Conservation (phyloP, 1,140 invertebrate species). For the Neocloeon triangulifer region DNA sequence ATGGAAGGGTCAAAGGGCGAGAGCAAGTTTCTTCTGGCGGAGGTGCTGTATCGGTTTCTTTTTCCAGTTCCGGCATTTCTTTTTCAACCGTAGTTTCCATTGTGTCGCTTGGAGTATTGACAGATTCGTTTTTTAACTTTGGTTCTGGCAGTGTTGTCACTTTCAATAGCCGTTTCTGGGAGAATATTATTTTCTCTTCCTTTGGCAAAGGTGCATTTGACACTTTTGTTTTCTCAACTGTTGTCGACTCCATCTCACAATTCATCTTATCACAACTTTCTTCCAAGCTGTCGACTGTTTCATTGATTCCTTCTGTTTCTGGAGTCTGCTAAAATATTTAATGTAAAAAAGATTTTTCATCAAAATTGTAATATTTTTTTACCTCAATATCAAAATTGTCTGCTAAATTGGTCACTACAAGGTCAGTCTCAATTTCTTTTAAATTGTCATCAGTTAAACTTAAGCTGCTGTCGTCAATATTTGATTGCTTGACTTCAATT, state of each 20-base stretch:
- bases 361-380: background rate
- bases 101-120: too few species aligned
- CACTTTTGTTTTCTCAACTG: background rate
- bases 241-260: constrained; percentile 6
- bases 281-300: too few species aligned
- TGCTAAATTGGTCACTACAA: constrained; percentile 3
- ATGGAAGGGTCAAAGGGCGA: background rate
- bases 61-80: constrained; percentile 2
- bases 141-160: too few species aligned
- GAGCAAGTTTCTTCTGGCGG: constrained; percentile 4
- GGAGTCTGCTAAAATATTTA: background rate
- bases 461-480: too few species aligned
- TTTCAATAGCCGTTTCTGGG: constrained; percentile 4
- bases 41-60: constrained; percentile 3
- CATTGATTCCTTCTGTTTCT: constrained; percentile 6
- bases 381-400: constrained; percentile 1
- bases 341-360: too few species aligned
- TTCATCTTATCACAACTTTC: constrained; percentile 2
- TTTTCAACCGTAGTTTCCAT: too few species aligned
- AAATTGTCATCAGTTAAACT: too few species aligned
- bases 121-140: too few species aligned
- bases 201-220: constrained; percentile 3
- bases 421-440: constrained; percentile 4
- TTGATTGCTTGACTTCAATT: too few species aligned
- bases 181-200: constrained; percentile 6